Percentiles rank a stretch among this genome's conserved stretches.
These are phyloP conservation scores for Acropora yongei DNA, from an alignment of 64 coral and sea anemone species.

Conservation along the genomic window DNA sequence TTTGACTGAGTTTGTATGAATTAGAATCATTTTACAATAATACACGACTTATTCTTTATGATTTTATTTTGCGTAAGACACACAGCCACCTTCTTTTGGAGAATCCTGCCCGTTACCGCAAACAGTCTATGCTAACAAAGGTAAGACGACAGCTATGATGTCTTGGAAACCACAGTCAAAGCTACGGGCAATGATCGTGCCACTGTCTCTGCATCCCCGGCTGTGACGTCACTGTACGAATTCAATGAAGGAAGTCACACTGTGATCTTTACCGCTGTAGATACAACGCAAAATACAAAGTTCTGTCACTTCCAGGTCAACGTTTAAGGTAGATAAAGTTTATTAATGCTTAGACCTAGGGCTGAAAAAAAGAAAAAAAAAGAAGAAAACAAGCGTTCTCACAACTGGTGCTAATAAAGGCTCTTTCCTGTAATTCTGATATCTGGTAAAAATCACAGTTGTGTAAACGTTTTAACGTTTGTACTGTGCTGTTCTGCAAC, in stretches of 20 bases:
- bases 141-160: slow-evolving; percentile 43
- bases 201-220: slow-evolving; percentile 2
- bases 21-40: neutral
- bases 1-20: neutral
- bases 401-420: neutral
- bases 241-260: slow-evolving; percentile 53
- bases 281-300: slow-evolving; percentile 25
- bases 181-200: slow-evolving; percentile 65
- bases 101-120: slow-evolving; percentile 20
- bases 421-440: neutral
- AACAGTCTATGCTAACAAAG: slow-evolving; percentile 41
- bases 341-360: neutral
- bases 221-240: slow-evolving; percentile 10
- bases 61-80: neutral
- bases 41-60: neutral
- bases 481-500: neutral
- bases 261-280: slow-evolving; percentile 49
- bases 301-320: slow-evolving; percentile 38
- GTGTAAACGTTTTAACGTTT: neutral
- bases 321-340: slow-evolving; percentile 37
- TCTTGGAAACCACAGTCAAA: slow-evolving; percentile 46
- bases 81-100: slow-evolving; percentile 30
- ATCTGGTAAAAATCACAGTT: neutral
- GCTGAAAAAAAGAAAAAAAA: neutral
- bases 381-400: neutral